Evolutionary conservation across 2,797 vertebrate genomes (phyloP).

Genomic region (Adelosebastes latens): DNA sequence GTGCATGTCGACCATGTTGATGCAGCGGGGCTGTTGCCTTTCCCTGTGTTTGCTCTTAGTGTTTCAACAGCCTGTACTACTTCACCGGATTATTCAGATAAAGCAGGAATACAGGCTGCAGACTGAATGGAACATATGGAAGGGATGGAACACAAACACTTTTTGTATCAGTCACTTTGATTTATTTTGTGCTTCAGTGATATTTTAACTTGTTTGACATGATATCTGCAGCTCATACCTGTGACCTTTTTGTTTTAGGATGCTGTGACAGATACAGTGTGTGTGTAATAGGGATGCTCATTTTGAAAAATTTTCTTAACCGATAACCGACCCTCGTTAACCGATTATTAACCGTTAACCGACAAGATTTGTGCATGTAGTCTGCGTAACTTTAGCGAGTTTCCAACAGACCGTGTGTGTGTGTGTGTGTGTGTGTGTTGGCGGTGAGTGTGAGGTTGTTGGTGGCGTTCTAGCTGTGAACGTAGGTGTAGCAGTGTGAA

Average conservation of each 20-base stretch:
- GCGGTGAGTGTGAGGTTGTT: no score
- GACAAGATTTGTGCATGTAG: no score
- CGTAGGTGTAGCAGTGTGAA: no score
- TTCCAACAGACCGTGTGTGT: no score
- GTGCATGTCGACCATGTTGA: slow-evolving; percentile 30
- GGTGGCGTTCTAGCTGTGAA: no score
- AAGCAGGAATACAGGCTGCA: slow-evolving; percentile 26
- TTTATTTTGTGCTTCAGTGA: neutral
- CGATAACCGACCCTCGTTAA: no score
- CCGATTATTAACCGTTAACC: rapidly evolving
- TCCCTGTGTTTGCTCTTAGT: slow-evolving; percentile 2
- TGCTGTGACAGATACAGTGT: neutral
- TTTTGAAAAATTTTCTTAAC: no score
- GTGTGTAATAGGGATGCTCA: no score
- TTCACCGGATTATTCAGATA: slow-evolving; percentile 32
- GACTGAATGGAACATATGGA: slow-evolving; percentile 1
- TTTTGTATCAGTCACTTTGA: neutral
- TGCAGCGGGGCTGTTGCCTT: slow-evolving; percentile 10
- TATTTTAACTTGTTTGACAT: neutral
- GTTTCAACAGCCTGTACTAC: neutral
- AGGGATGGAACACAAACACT: neutral
- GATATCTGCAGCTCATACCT: neutral
- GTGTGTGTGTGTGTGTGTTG: no score
- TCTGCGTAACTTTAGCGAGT: no score
- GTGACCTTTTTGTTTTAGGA: neutral